Evolutionary conservation across 2,888 invertebrate genomes (phyloP).

Genomic region (Aspidapion aeneum): DNA sequence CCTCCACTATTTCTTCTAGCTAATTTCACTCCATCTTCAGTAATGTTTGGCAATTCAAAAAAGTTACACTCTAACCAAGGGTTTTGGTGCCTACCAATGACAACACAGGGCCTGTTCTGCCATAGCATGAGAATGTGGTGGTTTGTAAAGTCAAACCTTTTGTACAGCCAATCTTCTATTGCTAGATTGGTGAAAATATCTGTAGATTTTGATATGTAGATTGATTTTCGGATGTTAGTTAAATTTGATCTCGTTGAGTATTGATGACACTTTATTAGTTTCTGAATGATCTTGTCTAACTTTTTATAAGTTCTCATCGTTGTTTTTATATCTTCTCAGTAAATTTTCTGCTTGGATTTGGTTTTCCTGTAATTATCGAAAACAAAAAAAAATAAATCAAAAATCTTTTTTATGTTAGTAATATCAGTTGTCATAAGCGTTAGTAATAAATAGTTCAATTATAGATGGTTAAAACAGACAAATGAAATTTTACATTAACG

Average conservation of each 20-base stretch:
- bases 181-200: constrained; percentile 93
- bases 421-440: no score
- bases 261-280: neutral
- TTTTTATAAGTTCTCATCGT: neutral
- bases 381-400: no score
- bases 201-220: constrained; percentile 87
- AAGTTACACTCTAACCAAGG: constrained; percentile 92
- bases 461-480: no score
- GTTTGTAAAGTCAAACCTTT: constrained; percentile 76
- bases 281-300: neutral
- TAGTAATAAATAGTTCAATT: no score
- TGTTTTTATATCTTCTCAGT: no score
- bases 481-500: no score
- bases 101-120: constrained; percentile 92
- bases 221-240: constrained; percentile 68
- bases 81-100: constrained; percentile 96
- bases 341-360: no score
- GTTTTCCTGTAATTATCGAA: no score
- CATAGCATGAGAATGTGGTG: constrained; percentile 88
- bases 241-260: neutral
- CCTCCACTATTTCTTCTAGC: constrained; percentile 95
- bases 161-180: constrained; percentile 94
- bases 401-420: no score
- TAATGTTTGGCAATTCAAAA: constrained; percentile 51
- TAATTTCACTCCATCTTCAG: constrained; percentile 64